These are phyloP conservation scores for Acronicta psi DNA, from an alignment of 2,888 invertebrate species.

Conservation along the genomic window DNA sequence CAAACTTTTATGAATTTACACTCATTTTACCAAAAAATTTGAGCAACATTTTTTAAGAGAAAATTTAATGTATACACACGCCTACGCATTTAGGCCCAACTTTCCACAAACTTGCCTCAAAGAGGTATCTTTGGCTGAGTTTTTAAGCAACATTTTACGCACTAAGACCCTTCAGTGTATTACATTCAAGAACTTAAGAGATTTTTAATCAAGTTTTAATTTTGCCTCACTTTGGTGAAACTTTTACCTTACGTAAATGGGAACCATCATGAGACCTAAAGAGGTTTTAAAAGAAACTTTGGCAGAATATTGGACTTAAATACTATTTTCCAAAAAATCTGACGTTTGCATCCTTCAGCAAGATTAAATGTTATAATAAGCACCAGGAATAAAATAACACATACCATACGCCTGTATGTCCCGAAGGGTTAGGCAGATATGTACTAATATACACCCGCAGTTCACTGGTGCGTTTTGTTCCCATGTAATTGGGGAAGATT, in stretches of 20 bases:
- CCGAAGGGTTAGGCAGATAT: too few species aligned
- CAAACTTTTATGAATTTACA: neutral
- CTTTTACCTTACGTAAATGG: constrained; percentile 35
- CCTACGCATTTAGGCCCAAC: neutral
- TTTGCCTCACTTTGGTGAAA: constrained; percentile 36
- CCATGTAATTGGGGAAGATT: too few species aligned
- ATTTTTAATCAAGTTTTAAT: constrained; percentile 52
- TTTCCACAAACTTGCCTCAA: constrained; percentile 16
- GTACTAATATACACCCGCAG: too few species aligned
- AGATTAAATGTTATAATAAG: too few species aligned
- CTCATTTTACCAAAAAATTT: neutral
- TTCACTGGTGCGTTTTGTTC: too few species aligned
- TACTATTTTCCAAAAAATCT: too few species aligned
- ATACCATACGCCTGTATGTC: too few species aligned
- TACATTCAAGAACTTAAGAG: constrained; percentile 36
- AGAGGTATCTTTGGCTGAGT: constrained; percentile 13
- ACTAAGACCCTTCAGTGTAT: constrained; percentile 15
- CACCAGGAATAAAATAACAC: too few species aligned
- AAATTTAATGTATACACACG: neutral
- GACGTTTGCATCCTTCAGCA: too few species aligned
- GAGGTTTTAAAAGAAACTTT: constrained; percentile 29
- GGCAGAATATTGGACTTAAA: constrained; percentile 6
- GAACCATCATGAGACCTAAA: constrained; percentile 32
- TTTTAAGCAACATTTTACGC: constrained; percentile 21
- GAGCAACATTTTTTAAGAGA: neutral